Evolutionary conservation across 2,888 invertebrate genomes (phyloP).

Genomic region (Hydrotaea diabolus): DNA sequence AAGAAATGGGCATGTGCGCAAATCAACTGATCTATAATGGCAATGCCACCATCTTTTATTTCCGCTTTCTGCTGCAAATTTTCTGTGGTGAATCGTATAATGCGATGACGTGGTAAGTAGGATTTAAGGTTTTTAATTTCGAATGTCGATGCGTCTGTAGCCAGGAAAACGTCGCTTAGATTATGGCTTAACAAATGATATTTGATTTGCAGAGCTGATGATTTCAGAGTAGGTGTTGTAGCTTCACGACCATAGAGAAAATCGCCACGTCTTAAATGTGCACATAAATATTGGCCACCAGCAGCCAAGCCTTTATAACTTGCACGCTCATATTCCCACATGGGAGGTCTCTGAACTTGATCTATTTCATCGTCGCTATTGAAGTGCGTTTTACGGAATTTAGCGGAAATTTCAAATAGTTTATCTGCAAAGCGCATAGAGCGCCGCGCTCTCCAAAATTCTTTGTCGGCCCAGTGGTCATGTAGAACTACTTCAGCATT

Average conservation of each 20-base stretch:
- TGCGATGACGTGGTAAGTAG: slow-evolving; percentile 73
- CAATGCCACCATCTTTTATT: slow-evolving; percentile 90
- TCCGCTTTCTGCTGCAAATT: slow-evolving; percentile 73
- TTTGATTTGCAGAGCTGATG: slow-evolving; percentile 88
- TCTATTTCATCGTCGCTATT: slow-evolving; percentile 84
- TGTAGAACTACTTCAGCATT: slow-evolving; percentile 94
- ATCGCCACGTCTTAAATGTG: slow-evolving; percentile 94
- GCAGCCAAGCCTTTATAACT: slow-evolving; percentile 80
- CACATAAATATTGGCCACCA: slow-evolving; percentile 89
- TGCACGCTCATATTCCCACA: slow-evolving; percentile 83
- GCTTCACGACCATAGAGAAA: slow-evolving; percentile 88
- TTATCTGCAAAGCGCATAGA: slow-evolving; percentile 93
- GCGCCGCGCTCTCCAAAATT: slow-evolving; percentile 92
- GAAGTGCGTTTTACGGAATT: slow-evolving; percentile 85
- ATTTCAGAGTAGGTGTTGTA: slow-evolving; percentile 89
- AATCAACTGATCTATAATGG: slow-evolving; percentile 97
- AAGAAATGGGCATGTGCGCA: slow-evolving; percentile 93
- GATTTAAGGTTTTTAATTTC: slow-evolving; percentile 78
- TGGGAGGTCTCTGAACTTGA: slow-evolving; percentile 82
- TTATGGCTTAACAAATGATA: slow-evolving; percentile 83
- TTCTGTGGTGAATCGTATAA: slow-evolving; percentile 76
- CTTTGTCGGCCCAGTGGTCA: slow-evolving; percentile 89
- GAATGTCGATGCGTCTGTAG: slow-evolving; percentile 89
- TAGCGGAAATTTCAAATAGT: slow-evolving; percentile 85
- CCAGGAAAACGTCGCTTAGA: slow-evolving; percentile 87